Evolutionary conservation across 2,888 invertebrate species (phyloP).

Genomic region (Phrixothrix hirtus): DNA sequence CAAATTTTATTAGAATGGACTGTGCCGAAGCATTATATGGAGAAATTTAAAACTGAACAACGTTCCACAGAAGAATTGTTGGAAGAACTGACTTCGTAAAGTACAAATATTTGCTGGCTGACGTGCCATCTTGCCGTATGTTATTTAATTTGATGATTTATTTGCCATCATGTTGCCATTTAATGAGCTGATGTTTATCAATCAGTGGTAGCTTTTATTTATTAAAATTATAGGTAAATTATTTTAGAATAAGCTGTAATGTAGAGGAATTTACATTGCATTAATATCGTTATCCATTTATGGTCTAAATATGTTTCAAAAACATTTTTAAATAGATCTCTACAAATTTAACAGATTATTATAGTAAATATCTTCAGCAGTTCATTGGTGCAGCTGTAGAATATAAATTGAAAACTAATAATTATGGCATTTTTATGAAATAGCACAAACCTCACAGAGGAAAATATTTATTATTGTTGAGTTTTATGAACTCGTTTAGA

Average conservation of each 20-base stretch:
- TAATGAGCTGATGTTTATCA: background rate
- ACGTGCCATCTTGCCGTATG: background rate
- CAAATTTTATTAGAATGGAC: slow-evolving; percentile 79
- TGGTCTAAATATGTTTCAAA: too few species aligned
- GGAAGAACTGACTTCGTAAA: slow-evolving; percentile 68
- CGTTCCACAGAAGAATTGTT: slow-evolving; percentile 78
- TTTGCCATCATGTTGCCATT: slow-evolving; percentile 2
- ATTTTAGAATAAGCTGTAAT: background rate
- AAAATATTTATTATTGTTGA: too few species aligned
- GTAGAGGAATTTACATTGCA: background rate
- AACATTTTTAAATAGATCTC: too few species aligned
- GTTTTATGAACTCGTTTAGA: too few species aligned
- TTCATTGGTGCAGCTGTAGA: too few species aligned
- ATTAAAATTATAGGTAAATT: background rate
- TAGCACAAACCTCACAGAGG: too few species aligned
- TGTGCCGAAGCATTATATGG: slow-evolving; percentile 78
- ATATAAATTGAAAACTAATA: too few species aligned
- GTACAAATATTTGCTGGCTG: background rate
- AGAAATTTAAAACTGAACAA: slow-evolving; percentile 71
- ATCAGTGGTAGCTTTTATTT: background rate
- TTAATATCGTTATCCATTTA: background rate
- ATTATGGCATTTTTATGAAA: too few species aligned
- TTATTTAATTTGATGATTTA: background rate
- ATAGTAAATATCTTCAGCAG: too few species aligned
- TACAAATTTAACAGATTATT: too few species aligned